A percentile compares a stretch with the other conserved stretches of the same genome.
These are phyloP conservation scores for Craseonycteris thonglongyai DNA, from an alignment of 2,113 vertebrate species.

Conservation along the genomic window DNA sequence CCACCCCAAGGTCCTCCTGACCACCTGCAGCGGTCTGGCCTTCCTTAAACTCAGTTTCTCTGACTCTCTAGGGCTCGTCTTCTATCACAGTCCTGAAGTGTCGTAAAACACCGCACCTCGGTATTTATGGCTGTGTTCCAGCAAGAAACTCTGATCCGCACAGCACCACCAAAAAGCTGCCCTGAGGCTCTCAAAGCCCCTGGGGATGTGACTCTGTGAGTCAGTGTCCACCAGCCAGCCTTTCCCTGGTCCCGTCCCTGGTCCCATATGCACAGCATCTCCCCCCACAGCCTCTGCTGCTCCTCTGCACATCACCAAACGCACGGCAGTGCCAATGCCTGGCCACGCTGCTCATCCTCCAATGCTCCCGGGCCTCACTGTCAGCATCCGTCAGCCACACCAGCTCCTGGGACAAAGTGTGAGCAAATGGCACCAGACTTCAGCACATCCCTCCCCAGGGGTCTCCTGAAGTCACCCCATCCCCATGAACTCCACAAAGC, in stretches of 20 bases:
- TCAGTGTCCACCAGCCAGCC: neutral
- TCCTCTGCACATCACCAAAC: too few species aligned
- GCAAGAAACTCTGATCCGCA: neutral
- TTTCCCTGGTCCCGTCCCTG: accelerated
- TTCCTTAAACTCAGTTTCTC: accelerated
- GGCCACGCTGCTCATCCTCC: neutral
- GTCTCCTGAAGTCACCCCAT: neutral
- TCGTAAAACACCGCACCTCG: accelerated
- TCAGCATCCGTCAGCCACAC: neutral
- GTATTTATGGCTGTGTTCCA: neutral
- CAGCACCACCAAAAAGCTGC: neutral
- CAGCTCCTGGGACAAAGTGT: too few species aligned
- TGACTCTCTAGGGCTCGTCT: too few species aligned
- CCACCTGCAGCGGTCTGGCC: neutral
- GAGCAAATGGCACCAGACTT: neutral
- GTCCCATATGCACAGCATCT: accelerated
- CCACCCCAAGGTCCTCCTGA: neutral
- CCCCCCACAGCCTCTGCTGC: too few species aligned
- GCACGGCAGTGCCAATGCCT: too few species aligned
- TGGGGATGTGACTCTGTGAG: accelerated
- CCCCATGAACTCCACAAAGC: neutral
- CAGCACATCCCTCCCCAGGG: neutral
- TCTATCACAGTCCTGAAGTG: neutral
- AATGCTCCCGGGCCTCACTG: neutral
- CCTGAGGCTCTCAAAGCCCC: neutral